Evolutionary conservation across 2,797 vertebrate species (phyloP).

Genomic region (Mergus octosetaceus): DNA sequence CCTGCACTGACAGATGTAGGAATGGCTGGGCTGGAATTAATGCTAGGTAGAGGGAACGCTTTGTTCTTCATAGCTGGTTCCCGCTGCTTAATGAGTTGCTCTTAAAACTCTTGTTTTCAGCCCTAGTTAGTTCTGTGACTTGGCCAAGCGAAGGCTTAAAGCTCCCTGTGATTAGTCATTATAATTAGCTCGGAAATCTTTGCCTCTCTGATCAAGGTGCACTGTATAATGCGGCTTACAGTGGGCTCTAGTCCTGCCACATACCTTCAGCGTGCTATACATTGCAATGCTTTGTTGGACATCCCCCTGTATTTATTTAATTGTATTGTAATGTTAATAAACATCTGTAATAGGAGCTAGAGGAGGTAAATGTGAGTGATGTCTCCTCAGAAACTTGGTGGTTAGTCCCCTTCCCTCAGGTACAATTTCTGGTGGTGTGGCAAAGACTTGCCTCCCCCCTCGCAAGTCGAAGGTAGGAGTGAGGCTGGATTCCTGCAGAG

Average conservation of each 20-base stretch:
- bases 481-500: neutral
- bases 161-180: slow-evolving; percentile 67
- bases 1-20: slow-evolving; percentile 51
- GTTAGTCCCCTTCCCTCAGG: fast-evolving
- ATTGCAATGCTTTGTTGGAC: neutral
- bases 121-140: slow-evolving; percentile 53
- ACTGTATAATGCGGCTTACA: slow-evolving; percentile 50
- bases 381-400: neutral
- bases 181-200: slow-evolving; percentile 65
- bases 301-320: neutral
- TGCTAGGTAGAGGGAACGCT: slow-evolving; percentile 45
- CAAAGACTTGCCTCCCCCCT: neutral
- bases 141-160: slow-evolving; percentile 61
- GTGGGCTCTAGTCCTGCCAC: slow-evolving; percentile 17
- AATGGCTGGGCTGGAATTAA: slow-evolving; percentile 60
- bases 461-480: neutral
- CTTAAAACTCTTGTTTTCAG: slow-evolving; percentile 65
- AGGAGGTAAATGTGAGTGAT: neutral
- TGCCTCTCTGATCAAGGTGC: slow-evolving; percentile 49
- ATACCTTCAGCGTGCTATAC: neutral
- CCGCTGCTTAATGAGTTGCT: slow-evolving; percentile 64
- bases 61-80: slow-evolving; percentile 49
- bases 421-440: neutral
- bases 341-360: neutral
- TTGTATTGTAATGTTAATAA: neutral